Conservation (phyloP, 1,140 invertebrate species). For the Caenorhabditis briggsae region DNA sequence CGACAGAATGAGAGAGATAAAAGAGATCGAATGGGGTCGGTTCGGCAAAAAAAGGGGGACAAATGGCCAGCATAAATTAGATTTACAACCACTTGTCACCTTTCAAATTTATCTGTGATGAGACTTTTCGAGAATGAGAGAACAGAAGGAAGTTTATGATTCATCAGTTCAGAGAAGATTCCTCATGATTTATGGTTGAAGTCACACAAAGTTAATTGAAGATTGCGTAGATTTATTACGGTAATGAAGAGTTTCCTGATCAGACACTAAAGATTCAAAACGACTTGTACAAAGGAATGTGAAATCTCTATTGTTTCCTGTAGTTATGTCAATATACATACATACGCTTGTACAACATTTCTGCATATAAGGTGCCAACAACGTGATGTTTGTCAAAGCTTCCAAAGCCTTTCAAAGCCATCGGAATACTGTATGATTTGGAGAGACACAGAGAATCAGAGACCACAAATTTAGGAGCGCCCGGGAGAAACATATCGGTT, state of each 20-base stretch:
- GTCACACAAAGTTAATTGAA: background rate
- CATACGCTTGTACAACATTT: conserved; percentile 4
- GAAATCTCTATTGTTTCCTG: conserved; percentile 1
- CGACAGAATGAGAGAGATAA: background rate
- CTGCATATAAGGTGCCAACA: conserved; percentile 39
- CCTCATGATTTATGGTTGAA: conserved; percentile 17
- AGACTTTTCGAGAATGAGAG: background rate
- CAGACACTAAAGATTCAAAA: no score
- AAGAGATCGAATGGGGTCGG: conserved; percentile 15
- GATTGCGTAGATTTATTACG: background rate
- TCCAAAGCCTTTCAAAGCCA: conserved; percentile 11
- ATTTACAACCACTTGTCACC: conserved; percentile 45
- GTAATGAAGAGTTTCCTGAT: no score
- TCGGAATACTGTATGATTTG: conserved; percentile 8
- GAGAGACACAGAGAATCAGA: background rate
- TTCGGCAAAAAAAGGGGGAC: conserved; percentile 44
- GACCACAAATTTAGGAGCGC: conserved; percentile 46
- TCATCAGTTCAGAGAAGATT: background rate
- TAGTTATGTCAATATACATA: conserved; percentile 37
- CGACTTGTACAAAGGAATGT: no score
- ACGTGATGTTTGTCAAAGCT: conserved; percentile 43
- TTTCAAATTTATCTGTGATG: conserved; percentile 8
- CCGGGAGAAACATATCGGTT: background rate
- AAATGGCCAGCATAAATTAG: conserved; percentile 33
- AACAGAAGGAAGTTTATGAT: background rate